Evolutionary conservation across 2,113 vertebrate genomes (phyloP).

Genomic region (Zonotrichia leucophrys): DNA sequence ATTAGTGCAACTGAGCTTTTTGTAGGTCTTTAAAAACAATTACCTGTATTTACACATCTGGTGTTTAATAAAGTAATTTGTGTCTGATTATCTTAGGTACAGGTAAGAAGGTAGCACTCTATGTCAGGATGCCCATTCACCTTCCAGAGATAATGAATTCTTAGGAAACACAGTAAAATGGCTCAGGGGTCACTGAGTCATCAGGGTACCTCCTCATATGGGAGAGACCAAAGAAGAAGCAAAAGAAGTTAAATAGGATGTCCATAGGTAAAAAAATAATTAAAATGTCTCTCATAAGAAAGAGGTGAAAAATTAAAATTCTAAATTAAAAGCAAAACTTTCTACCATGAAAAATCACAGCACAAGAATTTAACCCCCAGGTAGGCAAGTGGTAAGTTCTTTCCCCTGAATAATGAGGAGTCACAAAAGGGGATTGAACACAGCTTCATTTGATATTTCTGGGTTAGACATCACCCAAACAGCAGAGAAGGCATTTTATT

Average conservation of each 20-base stretch:
- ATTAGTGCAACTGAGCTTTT: neutral
- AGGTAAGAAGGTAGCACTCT: neutral
- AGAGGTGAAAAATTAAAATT: neutral
- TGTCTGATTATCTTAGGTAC: neutral
- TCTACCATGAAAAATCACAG: neutral
- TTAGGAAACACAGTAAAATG: neutral
- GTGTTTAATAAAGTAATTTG: neutral
- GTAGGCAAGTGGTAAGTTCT: neutral
- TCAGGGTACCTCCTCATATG: accelerated
- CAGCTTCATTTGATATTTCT: neutral
- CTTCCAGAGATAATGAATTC: neutral
- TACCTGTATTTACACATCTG: neutral
- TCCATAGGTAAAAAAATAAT: neutral
- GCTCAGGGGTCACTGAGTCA: neutral
- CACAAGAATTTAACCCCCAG: neutral
- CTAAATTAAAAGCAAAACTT: too few species aligned
- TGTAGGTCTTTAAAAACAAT: neutral
- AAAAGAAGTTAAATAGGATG: neutral
- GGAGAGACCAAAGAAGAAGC: neutral
- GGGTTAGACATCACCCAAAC: neutral
- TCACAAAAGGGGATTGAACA: neutral
- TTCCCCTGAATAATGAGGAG: neutral
- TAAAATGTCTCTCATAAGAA: neutral
- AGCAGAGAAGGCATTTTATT: neutral
- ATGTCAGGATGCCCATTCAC: accelerated